Base-by-base conservation (phyloP, 2,888 invertebrate species). In the Plebejus anna region DNA sequence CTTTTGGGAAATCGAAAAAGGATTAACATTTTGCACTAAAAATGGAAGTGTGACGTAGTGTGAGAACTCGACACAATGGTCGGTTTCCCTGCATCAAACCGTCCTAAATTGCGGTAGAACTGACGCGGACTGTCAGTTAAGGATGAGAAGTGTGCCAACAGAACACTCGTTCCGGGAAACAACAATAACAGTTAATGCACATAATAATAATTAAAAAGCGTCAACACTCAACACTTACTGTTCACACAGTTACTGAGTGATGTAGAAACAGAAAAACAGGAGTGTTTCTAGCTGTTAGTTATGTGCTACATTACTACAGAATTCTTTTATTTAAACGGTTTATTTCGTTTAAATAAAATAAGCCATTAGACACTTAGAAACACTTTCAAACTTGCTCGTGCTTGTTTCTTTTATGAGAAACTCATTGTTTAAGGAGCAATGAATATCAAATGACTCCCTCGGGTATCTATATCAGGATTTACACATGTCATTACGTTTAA, bases 101-200 rank as follows among this genome's bases (percentile, higher is more conserved):
- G 88, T 86, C 87, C 88, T 84, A 86, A 85, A 89, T 89, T 84
- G 84, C 80, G 82, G 79, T 81, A 80, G 82, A 82, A 83, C 81
- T 83, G 81, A 82, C 80, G 81, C 28, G 51, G 28, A 28, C 72
- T 80, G 81, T 80, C 78, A 80, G 83, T 86, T 87, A 86, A 88
- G 87, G 84, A 87, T 87, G 89, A 89, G 88, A 87, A 87, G 83
- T 82, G 84, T 85, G 85, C 84, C 85, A 87, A 86, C 82, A 85
- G 81, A 85, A 85, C 84, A 82, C 81, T 80, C 82, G 84, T 89
- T 88, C 87, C 90, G 84, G 89, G 88, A 90, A 87, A 84, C 82
- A 77, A 75, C 47, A 72, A 78, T 75, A 77, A 77, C 73, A 55
- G 76, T 66, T 36, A 75, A 73, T 32, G 11, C 42, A 73, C 55